A percentile compares a stretch with the other conserved stretches of the same genome.
These are phyloP conservation scores for Elachura formosa DNA, from an alignment of 2,113 vertebrate genomes.

Conservation along the genomic window DNA sequence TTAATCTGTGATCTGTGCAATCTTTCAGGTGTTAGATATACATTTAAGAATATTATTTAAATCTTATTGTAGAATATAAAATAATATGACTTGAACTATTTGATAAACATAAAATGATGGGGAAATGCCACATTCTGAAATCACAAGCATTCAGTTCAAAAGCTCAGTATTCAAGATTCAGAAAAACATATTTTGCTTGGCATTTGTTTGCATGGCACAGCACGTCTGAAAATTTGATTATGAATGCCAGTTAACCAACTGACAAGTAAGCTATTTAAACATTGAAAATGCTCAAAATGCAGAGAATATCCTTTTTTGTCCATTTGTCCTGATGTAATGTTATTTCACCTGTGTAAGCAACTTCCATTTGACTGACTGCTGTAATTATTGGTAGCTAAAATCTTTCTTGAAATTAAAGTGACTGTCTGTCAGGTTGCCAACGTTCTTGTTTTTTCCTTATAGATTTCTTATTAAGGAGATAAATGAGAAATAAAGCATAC, in stretches of 20 bases:
- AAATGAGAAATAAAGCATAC: background rate
- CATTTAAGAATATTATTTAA: background rate
- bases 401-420: background rate
- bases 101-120: background rate
- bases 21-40: background rate
- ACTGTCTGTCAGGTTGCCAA: background rate
- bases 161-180: background rate
- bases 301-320: background rate
- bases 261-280: background rate
- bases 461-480: background rate
- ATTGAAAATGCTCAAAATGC: background rate
- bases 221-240: background rate
- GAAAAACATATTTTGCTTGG: background rate
- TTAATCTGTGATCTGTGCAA: background rate
- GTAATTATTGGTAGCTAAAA: background rate
- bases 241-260: background rate
- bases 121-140: background rate
- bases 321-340: background rate
- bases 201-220: background rate
- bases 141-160: background rate
- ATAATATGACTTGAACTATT: background rate
- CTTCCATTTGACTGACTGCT: background rate
- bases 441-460: background rate
- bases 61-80: background rate
- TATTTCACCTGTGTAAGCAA: background rate